Evolutionary conservation across 2,888 invertebrate genomes (phyloP), one percentile per base, ranked within the genome.

Genomic region (Lasioglossum vierecki): DNA sequence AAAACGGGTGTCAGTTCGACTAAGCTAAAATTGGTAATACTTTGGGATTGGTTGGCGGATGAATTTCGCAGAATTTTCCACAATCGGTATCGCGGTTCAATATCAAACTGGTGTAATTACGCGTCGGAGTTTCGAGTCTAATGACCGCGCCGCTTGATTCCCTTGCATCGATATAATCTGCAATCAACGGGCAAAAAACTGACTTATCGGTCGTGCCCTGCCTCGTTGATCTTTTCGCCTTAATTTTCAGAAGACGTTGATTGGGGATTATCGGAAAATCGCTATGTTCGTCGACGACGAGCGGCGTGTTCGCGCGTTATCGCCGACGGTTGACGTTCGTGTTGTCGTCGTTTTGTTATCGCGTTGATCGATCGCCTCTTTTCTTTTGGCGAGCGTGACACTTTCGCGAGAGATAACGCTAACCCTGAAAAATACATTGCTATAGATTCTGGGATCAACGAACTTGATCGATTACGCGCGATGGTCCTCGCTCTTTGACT

Each of bases 201-300:
- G 22, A 78, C 66, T 82, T 82, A 82, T 78, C 79, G 82, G 73
- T 79, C 82, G 66, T 73, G 70, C 70, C 39, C 66, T 73, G 53
- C 72, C 49, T 35, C 53, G 30, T 35, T 72, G 73, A 73, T 72
- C 53, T 78, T 66, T 72, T 53, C 30, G 63, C 41, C 77, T 49
- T 63, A 22, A 30, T 68, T 68, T 68, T 35, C 39, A 39, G 35
- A 68, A 57, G 63, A 30, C 63, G 63, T 63, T 63, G 30, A 63
- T 13, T 63, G 30, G n/a, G 15, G n/a, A 53, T 57, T 74, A 74
- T 74, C 74, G 53, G 39, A 11, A 57, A 57, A 57, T 57, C 57
- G 57, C 57, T 57, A 4, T n/a, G n/a, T n/a, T n/a, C 57, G n/a
- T n/a, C n/a, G 57, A 4, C n/a, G 22, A 22, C 22, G 8, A 44